Base-by-base conservation (phyloP, 2,888 invertebrate genomes). In the Galeruca laticollis region DNA sequence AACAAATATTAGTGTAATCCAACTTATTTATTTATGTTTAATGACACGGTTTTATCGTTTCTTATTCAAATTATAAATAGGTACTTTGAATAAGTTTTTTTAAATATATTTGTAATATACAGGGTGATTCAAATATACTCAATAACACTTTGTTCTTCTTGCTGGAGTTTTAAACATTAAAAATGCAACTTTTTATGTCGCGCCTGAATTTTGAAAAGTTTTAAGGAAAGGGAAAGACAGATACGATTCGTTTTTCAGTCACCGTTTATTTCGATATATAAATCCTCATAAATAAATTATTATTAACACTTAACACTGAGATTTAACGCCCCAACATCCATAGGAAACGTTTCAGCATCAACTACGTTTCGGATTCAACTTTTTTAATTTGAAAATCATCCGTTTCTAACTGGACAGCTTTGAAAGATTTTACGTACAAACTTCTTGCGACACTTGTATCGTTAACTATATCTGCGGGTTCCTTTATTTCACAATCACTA, bases 401-500 rank as follows among this genome's bases (percentile, higher is more conserved):
- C 26, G 68, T 65, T 21, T 74, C 75, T 8, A 75, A 75, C 64
- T 81, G 72, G 43, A 82, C 77, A 21, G 79, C 69, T 62, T 78
- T 74, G 68, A 82, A 83, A 9, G 86, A 84, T 75, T 82, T 82
- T 15, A 79, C 75, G 67, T 86, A 87, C 20, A 87, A 76, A 70
- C 82, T 76, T 68, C 82, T 79, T 9, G 84, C 80, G 8, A 84
- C 72, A 18, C 74, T 72, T 33, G 78, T 77, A 68, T 86, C 83
- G 57, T 80, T 80, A 1, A 84, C 83, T 59, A 77, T 76, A 26
- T 80, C 81, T 3, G 82, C 79, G 18, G 85, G 83, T 70, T 83
- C 81, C 70, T 83, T 83, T 33, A 83, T 72, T 72, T 84, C 84
- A 75, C 86, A 87, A 68, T 87, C 85, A 69, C 86, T 87, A 67